Evolutionary conservation across 1,140 invertebrate species (phyloP).

Genomic region (Pachypsylla venusta): DNA sequence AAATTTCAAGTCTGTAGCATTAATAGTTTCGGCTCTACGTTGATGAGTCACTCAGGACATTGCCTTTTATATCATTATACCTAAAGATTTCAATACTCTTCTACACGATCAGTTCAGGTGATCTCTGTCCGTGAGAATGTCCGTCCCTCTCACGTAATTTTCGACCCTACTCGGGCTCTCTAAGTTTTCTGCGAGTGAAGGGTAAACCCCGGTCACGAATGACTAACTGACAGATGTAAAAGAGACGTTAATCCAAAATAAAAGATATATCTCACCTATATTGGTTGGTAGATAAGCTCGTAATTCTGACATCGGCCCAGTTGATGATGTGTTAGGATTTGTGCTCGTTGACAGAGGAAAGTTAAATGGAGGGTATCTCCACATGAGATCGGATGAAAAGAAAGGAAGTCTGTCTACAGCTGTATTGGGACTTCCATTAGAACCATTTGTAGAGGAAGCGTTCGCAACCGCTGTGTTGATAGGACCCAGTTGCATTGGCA

Average conservation of each 20-base stretch:
- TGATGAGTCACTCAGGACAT: no score
- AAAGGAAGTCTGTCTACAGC: conserved; percentile 45
- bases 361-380: conserved; percentile 53
- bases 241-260: no score
- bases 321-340: conserved; percentile 36
- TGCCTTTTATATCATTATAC: no score
- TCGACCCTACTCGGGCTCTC: no score
- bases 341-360: conserved; percentile 34
- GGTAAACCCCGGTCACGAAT: not conserved
- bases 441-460: not conserved
- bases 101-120: no score
- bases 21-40: no score
- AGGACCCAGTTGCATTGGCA: not conserved
- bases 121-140: no score
- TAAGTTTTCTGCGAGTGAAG: not conserved
- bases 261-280: conserved; percentile 36
- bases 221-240: no score
- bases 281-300: conserved; percentile 66
- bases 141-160: no score
- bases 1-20: no score
- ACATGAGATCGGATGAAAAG: conserved; percentile 59
- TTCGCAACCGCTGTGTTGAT: not conserved
- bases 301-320: conserved; percentile 51
- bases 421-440: not conserved
- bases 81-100: no score